Base-by-base conservation (phyloP, 2,113 vertebrate species). In the Microcebus griseorufus region DNA sequence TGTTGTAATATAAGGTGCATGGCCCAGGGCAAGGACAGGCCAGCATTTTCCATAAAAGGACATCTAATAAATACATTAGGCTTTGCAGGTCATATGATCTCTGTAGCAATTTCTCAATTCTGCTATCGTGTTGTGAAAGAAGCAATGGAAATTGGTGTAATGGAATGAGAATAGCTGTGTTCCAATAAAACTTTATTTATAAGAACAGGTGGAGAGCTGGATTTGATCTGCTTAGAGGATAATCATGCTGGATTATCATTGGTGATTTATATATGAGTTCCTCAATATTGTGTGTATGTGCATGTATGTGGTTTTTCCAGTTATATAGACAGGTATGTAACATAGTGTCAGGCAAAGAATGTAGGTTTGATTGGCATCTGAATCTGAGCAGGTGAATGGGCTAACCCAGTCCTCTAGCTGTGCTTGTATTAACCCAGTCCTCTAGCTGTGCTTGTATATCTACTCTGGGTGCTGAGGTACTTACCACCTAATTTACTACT, bases 131-230 rank as follows among this genome's bases (percentile, higher is more conserved):
- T 73, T 34, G 12, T 60, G 85, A 89, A 53, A 45, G 51, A 58
- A 86, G 55, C 32, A 4, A 0, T 29, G 32, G 55, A 70, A n/a
- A 79, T 60, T 55, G 45, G 48, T 69, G 5, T 34, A 20, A 73
- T 37, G 12, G n/a, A 78, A 93, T 12, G 32, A 20, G 16, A 64
- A 64, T 12, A 45, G 22, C 27, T 23, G 5, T 70, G 51, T 8
- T 95, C n/a, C 23, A 90, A 45, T 37, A n/a, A 73, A 88, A 58
- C 55, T 92, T 78, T 76, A 78, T 64, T 65, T 79, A 32, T 22
- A 64, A 81, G 81, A 94, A 70, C 20, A 62, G 22, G 23, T 14
- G 23, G 39, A 23, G 3, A 73, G 3, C 3, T 9, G 62, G 29
- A 75, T 51, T 75, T 81, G 34, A 48, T 37, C 65, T 72, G 6